Base-by-base conservation (phyloP, 2,888 invertebrate genomes). In the Drosophila longiperda region DNA sequence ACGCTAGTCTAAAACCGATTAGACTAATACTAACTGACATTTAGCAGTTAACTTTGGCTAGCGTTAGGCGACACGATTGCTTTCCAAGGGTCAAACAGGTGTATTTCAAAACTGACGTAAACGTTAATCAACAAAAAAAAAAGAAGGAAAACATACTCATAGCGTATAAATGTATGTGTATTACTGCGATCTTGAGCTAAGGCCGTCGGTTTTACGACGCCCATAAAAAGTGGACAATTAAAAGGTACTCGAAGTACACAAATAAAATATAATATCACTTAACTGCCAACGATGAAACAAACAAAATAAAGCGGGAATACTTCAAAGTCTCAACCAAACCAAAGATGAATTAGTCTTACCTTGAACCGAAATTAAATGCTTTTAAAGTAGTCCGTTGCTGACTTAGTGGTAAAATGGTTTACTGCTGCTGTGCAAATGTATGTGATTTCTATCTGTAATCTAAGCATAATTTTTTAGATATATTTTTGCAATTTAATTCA, bases 91-190 rank as follows among this genome's bases (percentile, higher is more conserved):
- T 75, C 80, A 78, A 32, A 9, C 32, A 23, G 52, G 45, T 59
- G 33, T 36, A 20, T 20, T 32, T 8, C 12, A 15, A 9, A 36
- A 2, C 36, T 80, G 80, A 75, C 76, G 76, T 80, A 80, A 80
- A 23, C 40, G 12, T 20, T 45, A 12, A 20, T 20, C 45, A 17
- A 6, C 40, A 12, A 15, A n/a, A 15, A 34, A 34, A 23, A 57
- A 34, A 34, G 17, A 38, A 17, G 17, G 17, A 17, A 33, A 11
- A 36, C 8, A 23, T 0, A 45, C 45, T 23, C 15, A 45, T 45
- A 23, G n/a, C n/a, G 4, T 23, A 15, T 9, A 49, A 17, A 49
- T 7, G 20, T 23, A 23, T 11, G 8, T 53, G 7, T 33, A 53
- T 4, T 9, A 33, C 6, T 20, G 12, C 6, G 42, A 45, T 34